Conservation (phyloP, 2,797 vertebrate species). For the Cyclura pinguis region DNA sequence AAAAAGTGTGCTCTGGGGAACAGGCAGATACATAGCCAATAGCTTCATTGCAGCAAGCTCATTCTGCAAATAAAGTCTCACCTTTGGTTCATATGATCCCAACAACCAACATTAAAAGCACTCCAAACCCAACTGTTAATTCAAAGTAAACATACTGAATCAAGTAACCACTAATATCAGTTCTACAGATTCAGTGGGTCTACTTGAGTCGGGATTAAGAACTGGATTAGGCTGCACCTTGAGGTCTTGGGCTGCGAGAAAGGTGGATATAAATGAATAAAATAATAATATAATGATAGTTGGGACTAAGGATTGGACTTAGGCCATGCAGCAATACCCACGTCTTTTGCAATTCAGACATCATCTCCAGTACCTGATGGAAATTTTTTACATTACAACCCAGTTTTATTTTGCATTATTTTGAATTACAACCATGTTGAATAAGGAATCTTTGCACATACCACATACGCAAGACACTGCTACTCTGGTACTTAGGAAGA, state of each 20-base stretch:
- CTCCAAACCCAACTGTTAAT: too few relatives aligned
- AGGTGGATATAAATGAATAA: too few relatives aligned
- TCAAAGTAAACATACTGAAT: too few relatives aligned
- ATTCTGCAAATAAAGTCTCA: background rate
- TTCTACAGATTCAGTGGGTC: too few relatives aligned
- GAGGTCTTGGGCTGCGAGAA: too few relatives aligned
- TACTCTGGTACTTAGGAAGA: background rate
- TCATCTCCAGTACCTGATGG: background rate
- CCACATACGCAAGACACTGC: background rate
- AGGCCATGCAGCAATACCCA: background rate
- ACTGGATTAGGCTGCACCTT: too few relatives aligned
- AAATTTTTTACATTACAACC: background rate
- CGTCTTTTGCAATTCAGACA: background rate
- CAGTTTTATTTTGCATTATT: background rate
- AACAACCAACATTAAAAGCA: background rate
- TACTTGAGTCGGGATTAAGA: too few relatives aligned
- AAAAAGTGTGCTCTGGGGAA: background rate
- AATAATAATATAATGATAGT: too few relatives aligned
- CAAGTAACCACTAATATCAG: too few relatives aligned
- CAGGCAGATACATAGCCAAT: background rate
- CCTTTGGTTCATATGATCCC: background rate
- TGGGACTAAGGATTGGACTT: too few relatives aligned
- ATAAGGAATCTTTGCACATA: background rate
- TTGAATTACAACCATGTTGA: background rate
- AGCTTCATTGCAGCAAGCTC: background rate